Base-by-base conservation (phyloP, 2,113 vertebrate genomes). In the Oryzias woworae region DNA sequence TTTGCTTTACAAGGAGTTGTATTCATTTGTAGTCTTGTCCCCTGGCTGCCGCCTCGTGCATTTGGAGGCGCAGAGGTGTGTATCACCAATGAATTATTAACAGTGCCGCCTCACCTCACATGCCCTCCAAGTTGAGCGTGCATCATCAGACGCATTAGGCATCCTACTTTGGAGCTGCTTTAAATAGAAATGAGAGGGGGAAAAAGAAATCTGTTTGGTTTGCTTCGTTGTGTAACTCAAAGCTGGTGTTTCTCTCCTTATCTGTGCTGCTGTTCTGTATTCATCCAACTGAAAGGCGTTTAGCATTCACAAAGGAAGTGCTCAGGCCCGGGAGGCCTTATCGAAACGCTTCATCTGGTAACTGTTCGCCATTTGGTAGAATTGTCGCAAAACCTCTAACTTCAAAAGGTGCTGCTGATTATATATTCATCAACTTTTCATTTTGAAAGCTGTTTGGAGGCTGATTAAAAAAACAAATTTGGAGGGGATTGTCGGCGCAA, bases 1-100 rank as follows among this genome's bases (percentile, higher is more conserved):
- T 14, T 24, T 23, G 16, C 7, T 53, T 14, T 17, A 31, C 42
- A 58, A 1, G 17, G 55, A 52, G 24, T 14, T 48, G 43, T 69
- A 75, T 85, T 61, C 23, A 5, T 83, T 65, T 71, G 1, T 5
- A 56, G 57, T 62, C 52, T 65, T 54, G 0, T 49, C 52, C 47
- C n/a, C 5, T 36, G 12, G 58, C 52, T 17, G 41, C 50, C 48
- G 57, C 61, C 63, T 53, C 14, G 52, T 75, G 75, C 71, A 57
- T 49, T 50, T 56, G 45, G 76, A 23, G 66, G 62, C 66, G 43
- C 58, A 42, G 53, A 4, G 7, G 67, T 81, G 72, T 78, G 52
- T 68, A 50, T 75, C 60, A 75, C 76, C 17, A 46, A 70, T 88
- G 23, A 77, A 83, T 89, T 84, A 85, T 85, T 85, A 60, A 82